Base-by-base conservation (phyloP, 2,113 vertebrate genomes). In the Aythya baeri region DNA sequence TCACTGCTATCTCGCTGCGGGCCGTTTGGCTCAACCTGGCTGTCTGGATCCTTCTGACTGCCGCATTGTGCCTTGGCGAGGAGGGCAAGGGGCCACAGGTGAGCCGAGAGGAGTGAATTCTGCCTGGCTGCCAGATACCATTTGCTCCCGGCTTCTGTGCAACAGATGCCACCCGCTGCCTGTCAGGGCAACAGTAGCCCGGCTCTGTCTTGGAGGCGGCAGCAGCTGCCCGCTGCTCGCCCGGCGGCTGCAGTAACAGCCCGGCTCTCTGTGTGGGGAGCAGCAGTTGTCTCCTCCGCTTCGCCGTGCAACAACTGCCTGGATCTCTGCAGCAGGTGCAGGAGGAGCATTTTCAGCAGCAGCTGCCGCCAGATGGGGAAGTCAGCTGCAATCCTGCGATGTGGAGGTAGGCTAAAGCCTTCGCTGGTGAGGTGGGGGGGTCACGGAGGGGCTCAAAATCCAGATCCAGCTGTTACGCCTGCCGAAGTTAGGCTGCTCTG, bases 281-380 rank as follows among this genome's bases (percentile, higher is more conserved):
- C 76, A 21, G 88, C 95, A 72, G 57, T 72, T 92, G 95, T 89
- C 80, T 49, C 80, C 46, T 32, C 27, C 68, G 88, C 83, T 55
- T 78, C 0, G 41, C 92, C 13, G 2, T 2, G 46, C 6, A 88
- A n/a, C 96, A 92, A 59, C 88, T 94, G 96, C 70, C 86, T 68
- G 92, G 80, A 78, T 94, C 86, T 84, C 86, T 78, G 88, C 83
- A 49, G 94, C 95, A 93, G 95, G 88, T 95, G 96, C 83, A 0
- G 25, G 86, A 76, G 88, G 21, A 90, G 86, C n/a, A 1, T 79
- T 94, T 66, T 49, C 75, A 54, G 17, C 36, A 44, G 93, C 95
- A 93, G 95, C 96, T 93, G 96, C 92, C 7, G 76, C 96, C 96
- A 94, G 88, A 81, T 95, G 96, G 94, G 96, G 65, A 66, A 31